Evolutionary conservation across 2,888 invertebrate genomes (phyloP).

Genomic region (Cataglyphis altisquamis): DNA sequence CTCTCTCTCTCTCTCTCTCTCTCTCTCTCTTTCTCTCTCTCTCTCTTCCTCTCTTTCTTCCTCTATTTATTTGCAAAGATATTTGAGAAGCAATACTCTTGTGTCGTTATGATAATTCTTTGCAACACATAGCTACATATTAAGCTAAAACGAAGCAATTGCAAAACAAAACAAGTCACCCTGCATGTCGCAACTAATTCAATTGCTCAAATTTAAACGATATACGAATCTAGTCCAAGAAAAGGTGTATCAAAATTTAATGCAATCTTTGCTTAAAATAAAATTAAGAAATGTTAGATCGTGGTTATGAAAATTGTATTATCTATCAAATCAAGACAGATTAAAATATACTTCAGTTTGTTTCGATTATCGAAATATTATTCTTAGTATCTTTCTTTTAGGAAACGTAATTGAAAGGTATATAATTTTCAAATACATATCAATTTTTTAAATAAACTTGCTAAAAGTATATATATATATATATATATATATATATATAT

Average conservation of each 20-base stretch:
- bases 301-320: background rate
- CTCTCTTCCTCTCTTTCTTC: background rate
- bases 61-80: background rate
- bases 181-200: constrained; percentile 65
- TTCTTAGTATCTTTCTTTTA: background rate
- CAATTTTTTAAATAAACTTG: background rate
- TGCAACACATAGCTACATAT: background rate
- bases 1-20: background rate
- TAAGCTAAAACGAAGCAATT: constrained; percentile 57
- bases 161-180: constrained; percentile 53
- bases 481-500: too few species aligned
- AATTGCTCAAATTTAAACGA: constrained; percentile 67
- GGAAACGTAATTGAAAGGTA: background rate
- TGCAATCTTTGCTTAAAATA: background rate
- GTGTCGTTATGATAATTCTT: constrained; percentile 21
- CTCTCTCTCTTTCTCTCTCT: background rate
- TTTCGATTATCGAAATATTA: background rate
- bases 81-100: constrained; percentile 1
- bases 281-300: background rate
- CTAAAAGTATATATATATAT: background rate
- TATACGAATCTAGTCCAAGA: constrained; percentile 33
- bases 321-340: background rate
- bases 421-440: background rate
- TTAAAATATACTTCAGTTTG: background rate
- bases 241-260: background rate